Percentiles rank a stretch among this genome's conserved stretches.
Evolutionary conservation across 2,888 invertebrate species (phyloP).

Genomic region (Elegia similella): DNA sequence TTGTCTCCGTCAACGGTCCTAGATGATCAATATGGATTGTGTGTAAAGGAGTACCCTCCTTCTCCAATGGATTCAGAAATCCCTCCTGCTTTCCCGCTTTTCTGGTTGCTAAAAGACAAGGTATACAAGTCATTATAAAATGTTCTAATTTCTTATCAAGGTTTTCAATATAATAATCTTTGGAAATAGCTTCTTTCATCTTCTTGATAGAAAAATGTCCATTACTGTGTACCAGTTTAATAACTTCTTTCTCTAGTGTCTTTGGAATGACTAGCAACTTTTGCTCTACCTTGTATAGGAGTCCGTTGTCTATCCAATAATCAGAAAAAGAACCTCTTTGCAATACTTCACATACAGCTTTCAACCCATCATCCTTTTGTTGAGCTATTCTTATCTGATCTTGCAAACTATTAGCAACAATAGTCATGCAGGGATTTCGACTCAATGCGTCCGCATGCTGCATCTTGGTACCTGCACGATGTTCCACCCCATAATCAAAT

Average conservation of each 20-base stretch:
- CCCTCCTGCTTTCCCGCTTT: too few relatives aligned
- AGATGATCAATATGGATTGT: too few relatives aligned
- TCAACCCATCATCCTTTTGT: constrained; percentile 31
- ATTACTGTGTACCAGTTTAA: too few relatives aligned
- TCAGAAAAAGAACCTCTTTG: constrained; percentile 24
- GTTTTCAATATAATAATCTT: too few relatives aligned
- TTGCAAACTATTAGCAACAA: constrained; percentile 11
- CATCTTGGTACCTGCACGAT: too few relatives aligned
- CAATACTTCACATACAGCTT: constrained; percentile 25
- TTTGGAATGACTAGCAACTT: constrained; percentile 39
- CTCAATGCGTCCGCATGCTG: constrained; percentile 27
- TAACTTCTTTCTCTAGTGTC: constrained; percentile 31
- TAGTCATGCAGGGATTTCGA: constrained; percentile 16
- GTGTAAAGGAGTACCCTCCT: too few relatives aligned
- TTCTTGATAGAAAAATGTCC: too few relatives aligned
- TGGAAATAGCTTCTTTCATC: constrained; percentile 23
- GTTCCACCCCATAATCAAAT: too few relatives aligned
- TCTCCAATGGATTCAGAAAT: too few relatives aligned
- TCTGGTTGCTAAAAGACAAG: neutral
- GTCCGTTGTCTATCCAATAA: constrained; percentile 30
- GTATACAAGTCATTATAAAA: too few relatives aligned
- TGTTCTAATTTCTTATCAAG: too few relatives aligned
- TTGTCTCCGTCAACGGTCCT: too few relatives aligned
- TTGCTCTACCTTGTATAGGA: constrained; percentile 29
- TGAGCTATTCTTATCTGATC: constrained; percentile 15